Percentiles rank a stretch among this genome's conserved stretches.
Evolutionary conservation across 2,888 invertebrate species (phyloP).

Genomic region (Enchytraeus crypticus): DNA sequence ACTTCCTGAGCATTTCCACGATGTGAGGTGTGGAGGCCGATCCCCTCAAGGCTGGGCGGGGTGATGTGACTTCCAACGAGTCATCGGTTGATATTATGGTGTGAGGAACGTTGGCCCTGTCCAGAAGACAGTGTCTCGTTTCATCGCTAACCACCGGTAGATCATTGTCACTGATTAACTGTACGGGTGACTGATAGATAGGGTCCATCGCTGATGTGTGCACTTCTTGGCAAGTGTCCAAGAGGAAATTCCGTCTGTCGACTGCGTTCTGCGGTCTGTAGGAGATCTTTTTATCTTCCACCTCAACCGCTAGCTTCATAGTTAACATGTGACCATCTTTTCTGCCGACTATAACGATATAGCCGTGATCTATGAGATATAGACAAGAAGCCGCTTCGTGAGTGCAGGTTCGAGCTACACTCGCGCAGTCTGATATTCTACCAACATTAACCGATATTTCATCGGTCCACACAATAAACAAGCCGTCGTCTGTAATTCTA

Average conservation of each 20-base stretch:
- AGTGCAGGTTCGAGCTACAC: slow-evolving; percentile 18
- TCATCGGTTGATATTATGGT: slow-evolving; percentile 11
- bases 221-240: slow-evolving; percentile 7
- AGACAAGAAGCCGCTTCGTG: slow-evolving; percentile 24
- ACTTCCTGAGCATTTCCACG: background rate
- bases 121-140: background rate
- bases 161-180: background rate
- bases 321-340: slow-evolving; percentile 27
- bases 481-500: slow-evolving; percentile 24
- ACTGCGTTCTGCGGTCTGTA: slow-evolving; percentile 7
- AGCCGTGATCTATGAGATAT: slow-evolving; percentile 21
- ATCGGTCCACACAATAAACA: slow-evolving; percentile 23
- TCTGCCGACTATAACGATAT: slow-evolving; percentile 23
- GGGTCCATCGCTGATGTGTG: slow-evolving; percentile 4
- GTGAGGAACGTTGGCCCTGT: slow-evolving; percentile 5
- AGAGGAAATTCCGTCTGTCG: slow-evolving; percentile 12
- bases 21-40: background rate
- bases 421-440: slow-evolving; percentile 8
- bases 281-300: background rate
- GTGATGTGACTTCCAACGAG: no score
- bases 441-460: slow-evolving; percentile 20
- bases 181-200: background rate
- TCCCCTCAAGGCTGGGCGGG: background rate
- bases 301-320: slow-evolving; percentile 16
- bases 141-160: background rate